Conservation (phyloP, 1,140 invertebrate species). For the Macrosteles quadrilineatus region DNA sequence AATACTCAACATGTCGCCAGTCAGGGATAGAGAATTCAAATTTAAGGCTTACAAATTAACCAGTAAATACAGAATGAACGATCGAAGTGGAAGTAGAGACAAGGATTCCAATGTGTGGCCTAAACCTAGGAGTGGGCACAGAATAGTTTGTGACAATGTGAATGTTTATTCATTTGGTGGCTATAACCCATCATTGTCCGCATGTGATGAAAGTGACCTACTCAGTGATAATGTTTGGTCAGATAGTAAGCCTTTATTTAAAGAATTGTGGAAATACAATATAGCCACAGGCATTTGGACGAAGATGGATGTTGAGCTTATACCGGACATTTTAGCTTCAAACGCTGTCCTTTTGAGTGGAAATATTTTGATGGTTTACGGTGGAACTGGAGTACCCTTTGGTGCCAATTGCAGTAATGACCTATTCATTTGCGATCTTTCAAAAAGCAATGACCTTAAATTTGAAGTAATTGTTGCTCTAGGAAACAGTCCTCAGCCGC, state of each 20-base stretch:
- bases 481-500: conserved; percentile 59
- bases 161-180: conserved; percentile 84
- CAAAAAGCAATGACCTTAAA: conserved; percentile 52
- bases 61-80: background rate
- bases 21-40: no score
- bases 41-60: background rate
- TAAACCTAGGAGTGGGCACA: conserved; percentile 78
- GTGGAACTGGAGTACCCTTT: conserved; percentile 87
- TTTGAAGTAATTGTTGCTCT: conserved; percentile 36
- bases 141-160: conserved; percentile 74
- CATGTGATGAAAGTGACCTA: background rate
- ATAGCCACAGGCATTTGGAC: conserved; percentile 72
- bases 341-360: conserved; percentile 73
- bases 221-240: conserved; percentile 55
- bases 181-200: conserved; percentile 65
- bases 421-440: conserved; percentile 67
- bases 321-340: conserved; percentile 81
- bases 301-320: conserved; percentile 60
- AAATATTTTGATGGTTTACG: conserved; percentile 75
- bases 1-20: no score
- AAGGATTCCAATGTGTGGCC: conserved; percentile 48
- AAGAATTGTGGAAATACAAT: conserved; percentile 85
- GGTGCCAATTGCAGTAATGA: conserved; percentile 78
- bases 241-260: conserved; percentile 67
- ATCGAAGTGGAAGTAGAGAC: background rate